A percentile compares a stretch with the other conserved stretches of the same genome.
Evolutionary conservation across 1,140 invertebrate genomes (phyloP).

Genomic region (Drosophila grimshawi): DNA sequence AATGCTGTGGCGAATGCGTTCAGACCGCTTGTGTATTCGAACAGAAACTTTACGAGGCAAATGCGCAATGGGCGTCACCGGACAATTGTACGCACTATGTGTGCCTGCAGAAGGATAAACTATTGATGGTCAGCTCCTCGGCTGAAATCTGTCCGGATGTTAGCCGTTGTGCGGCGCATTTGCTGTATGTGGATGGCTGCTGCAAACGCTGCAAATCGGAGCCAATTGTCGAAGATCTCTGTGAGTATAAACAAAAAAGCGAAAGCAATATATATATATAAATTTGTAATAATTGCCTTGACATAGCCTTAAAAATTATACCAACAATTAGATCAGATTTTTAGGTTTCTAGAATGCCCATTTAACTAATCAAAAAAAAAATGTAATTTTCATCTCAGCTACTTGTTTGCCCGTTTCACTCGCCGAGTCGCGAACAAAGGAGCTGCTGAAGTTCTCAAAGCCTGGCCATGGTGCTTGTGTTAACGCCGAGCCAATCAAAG

Average conservation of each 20-base stretch:
- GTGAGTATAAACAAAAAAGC: slow-evolving; percentile 53
- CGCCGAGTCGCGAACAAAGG: slow-evolving; percentile 85
- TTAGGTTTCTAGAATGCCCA: no score
- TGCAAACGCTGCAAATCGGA: slow-evolving; percentile 87
- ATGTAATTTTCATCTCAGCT: slow-evolving; percentile 76
- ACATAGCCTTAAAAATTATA: no score
- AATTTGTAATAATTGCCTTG: no score
- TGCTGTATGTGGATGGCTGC: slow-evolving; percentile 86
- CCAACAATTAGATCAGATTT: no score
- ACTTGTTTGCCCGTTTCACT: slow-evolving; percentile 86
- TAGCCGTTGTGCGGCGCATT: slow-evolving; percentile 86
- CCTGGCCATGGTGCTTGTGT: slow-evolving; percentile 86
- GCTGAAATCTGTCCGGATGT: slow-evolving; percentile 87
- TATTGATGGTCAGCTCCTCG: slow-evolving; percentile 85
- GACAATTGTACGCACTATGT: slow-evolving; percentile 88
- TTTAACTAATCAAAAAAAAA: no score
- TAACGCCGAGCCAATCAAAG: slow-evolving; percentile 86
- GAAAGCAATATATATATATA: no score
- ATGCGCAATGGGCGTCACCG: slow-evolving; percentile 87
- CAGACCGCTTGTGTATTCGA: slow-evolving; percentile 88
- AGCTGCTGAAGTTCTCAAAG: slow-evolving; percentile 85
- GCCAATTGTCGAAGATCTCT: slow-evolving; percentile 83
- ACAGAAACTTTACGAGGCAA: slow-evolving; percentile 85
- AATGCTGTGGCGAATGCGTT: slow-evolving; percentile 90
- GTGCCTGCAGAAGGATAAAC: slow-evolving; percentile 64